phyloP scores from a whole-genome alignment of 2,113 vertebrate genomes.

The Peromyscus leucopus region DNA sequence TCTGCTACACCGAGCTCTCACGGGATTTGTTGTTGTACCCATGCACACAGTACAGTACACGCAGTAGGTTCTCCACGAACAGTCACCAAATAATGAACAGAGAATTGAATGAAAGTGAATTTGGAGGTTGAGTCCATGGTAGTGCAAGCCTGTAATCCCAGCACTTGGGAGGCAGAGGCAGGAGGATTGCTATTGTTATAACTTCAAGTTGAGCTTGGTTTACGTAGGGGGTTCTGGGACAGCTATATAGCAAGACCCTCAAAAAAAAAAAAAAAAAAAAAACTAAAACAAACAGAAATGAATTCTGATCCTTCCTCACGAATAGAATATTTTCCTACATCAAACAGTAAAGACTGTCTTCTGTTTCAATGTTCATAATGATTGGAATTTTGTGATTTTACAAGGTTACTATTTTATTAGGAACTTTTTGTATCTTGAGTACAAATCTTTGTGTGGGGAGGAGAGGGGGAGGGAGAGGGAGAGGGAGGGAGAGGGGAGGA shows the following conservation, averaged over 20 bases:
- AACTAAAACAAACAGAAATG: neutral
- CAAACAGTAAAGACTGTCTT: neutral
- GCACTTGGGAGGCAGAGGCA: neutral
- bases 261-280: neutral
- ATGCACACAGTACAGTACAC: neutral
- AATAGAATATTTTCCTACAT: slow-evolving; percentile 27
- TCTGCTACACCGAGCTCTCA: neutral
- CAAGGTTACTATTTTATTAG: neutral
- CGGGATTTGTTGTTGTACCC: neutral
- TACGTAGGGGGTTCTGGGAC: neutral
- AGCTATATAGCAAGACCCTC: neutral
- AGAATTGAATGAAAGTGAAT: neutral
- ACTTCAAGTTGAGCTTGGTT: neutral
- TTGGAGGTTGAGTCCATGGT: neutral
- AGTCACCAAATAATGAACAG: neutral
- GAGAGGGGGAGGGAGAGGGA: neutral
- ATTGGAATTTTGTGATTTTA: slow-evolving; percentile 12
- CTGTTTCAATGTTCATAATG: neutral
- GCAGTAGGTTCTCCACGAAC: neutral
- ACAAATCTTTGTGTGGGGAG: neutral
- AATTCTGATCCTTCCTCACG: neutral
- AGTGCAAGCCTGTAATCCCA: neutral
- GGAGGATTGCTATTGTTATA: neutral
- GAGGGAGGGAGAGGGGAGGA: no score
- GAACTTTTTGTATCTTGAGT: slow-evolving; percentile 9